Percentiles rank a stretch among this genome's conserved stretches.
Conservation (phyloP, 2,113 vertebrate species). For the Arvicanthis niloticus region DNA sequence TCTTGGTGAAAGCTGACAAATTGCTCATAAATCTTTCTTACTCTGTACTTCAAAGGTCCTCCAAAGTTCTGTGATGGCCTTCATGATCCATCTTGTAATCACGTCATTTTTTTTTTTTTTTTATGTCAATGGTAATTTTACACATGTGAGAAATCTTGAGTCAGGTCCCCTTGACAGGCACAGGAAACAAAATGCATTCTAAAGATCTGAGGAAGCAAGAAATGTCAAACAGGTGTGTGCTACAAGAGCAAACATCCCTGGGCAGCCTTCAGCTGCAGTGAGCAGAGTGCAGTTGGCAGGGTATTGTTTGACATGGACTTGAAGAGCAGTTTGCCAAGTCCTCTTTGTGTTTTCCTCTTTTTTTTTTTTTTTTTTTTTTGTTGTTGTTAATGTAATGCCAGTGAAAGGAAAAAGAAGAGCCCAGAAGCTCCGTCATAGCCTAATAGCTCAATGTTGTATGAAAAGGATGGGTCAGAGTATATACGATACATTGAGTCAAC, state of each 20-base stretch:
- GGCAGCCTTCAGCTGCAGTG: conserved; percentile 30
- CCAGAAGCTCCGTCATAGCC: not conserved
- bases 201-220: conserved; percentile 57
- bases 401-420: not conserved
- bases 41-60: not conserved
- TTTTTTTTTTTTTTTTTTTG: not conserved
- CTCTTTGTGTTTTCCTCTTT: not conserved
- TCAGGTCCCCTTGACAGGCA: not conserved
- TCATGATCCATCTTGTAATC: not conserved
- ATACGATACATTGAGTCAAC: not conserved
- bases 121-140: conserved; percentile 17
- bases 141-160: not conserved
- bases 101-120: conserved; percentile 8
- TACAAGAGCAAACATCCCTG: not conserved
- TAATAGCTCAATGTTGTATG: conserved; percentile 31
- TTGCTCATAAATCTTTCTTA: conserved; percentile 34
- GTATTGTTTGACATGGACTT: conserved; percentile 70
- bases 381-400: no score
- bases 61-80: conserved; percentile 22
- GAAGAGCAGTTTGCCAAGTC: conserved; percentile 65
- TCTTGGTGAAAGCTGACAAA: conserved; percentile 52
- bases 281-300: conserved; percentile 58
- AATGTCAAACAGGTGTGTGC: conserved; percentile 14
- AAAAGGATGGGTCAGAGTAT: not conserved
- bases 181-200: not conserved